Evolutionary conservation across 2,797 vertebrate genomes (phyloP), one percentile per base, ranked within the genome.

Genomic region (Lepilemur septentrionalis): DNA sequence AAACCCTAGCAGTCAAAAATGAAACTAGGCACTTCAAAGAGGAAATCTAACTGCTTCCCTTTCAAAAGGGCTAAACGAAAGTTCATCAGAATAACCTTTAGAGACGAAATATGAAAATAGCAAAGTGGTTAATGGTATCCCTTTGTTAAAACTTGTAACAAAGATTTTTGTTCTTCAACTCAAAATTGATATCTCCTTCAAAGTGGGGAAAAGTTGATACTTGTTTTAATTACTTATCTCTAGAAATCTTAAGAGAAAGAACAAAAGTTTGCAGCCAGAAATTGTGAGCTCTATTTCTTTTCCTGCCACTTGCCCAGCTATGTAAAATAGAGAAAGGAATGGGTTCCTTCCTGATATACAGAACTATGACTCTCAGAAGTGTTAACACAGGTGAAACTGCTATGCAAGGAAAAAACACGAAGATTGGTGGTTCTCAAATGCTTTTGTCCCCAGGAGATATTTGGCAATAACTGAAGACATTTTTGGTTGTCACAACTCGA

Each of bases 31-130:
- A 67, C 43, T 63, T 90, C 41, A 86, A 43, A 94, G 61, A 81
- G 61, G 69, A 94, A 84, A 94, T 57, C 12, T 67, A 92, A 84
- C 17, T 38, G 65, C 73, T 90, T 83, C 12, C 46, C 46, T 92
- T 89, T 92, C n/a, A 69, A 80, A 93, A 50, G n/a, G 41, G 6
- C 43, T 52, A 69, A 72, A 50, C 75, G 57, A 85, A 90, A 94
- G 73, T 41, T 85, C 43, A 90, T 52, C 48, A 76, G 90, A 94
- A 67, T 89, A 85, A 85, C 92, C 79, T 79, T 57, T 73, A 89
- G 73, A 92, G 52, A 10, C 25, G 14, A 85, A 61, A 22, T 90
- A 86, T 81, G 59, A 85, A 85, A 89, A 85, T 5, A 92, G 50
- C 41, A 69, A 75, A 94, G 69, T 55, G 1, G 5, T 61, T 91